Evolutionary conservation across 1,140 invertebrate genomes (phyloP).

Genomic region (Pemphigus obesinymphae): DNA sequence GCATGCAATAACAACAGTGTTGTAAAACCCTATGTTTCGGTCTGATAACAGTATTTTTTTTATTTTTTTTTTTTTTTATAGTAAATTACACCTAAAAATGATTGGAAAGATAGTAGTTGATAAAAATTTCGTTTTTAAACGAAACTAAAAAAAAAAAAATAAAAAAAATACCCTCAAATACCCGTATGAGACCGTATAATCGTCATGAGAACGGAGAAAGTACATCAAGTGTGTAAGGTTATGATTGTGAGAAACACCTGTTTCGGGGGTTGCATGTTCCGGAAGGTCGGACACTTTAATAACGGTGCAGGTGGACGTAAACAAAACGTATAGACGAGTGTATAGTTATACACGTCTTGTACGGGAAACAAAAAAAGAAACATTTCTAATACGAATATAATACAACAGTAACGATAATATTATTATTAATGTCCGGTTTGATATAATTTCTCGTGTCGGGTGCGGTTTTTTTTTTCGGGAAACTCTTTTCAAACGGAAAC

Average conservation of each 20-base stretch:
- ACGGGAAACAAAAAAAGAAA: background rate
- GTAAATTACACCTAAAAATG: too few species aligned
- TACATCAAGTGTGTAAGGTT: background rate
- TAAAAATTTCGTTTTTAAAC: too few species aligned
- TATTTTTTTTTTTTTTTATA: too few species aligned
- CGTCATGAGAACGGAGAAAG: constrained; percentile 20
- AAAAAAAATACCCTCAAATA: too few species aligned
- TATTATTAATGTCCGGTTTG: background rate
- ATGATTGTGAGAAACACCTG: constrained; percentile 36
- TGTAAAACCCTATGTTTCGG: too few species aligned
- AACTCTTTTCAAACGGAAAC: background rate
- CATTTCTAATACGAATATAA: background rate
- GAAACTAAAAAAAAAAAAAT: too few species aligned
- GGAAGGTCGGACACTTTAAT: constrained; percentile 36
- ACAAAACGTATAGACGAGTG: too few species aligned
- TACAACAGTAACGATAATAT: background rate
- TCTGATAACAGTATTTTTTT: too few species aligned
- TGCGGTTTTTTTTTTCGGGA: background rate
- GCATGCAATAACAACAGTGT: too few species aligned
- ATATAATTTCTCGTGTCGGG: background rate
- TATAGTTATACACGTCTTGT: background rate
- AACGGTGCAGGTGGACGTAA: constrained; percentile 19
- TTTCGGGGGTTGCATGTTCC: constrained; percentile 2
- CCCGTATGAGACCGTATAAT: background rate
- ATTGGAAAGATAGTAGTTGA: too few species aligned